Percentiles rank a stretch among this genome's conserved stretches.
Evolutionary conservation across 2,113 vertebrate species (phyloP).

Genomic region (Hiodon tergisus): DNA sequence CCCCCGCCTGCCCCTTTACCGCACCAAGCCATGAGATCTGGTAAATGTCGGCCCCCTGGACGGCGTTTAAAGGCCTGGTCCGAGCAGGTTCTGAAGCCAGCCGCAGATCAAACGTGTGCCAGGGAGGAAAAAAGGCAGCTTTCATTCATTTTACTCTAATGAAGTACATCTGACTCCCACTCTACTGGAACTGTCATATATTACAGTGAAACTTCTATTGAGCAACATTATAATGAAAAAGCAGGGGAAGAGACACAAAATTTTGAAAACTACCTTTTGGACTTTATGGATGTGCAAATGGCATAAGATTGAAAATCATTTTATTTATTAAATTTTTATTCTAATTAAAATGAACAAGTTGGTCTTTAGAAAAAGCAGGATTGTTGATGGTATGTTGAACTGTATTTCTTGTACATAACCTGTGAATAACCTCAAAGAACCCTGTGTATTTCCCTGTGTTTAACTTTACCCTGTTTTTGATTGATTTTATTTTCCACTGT

Average conservation of each 20-base stretch:
- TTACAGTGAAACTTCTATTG: not conserved
- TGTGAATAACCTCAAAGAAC: too few species aligned
- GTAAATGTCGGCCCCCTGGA: constrained; percentile 68
- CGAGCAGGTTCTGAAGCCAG: constrained; percentile 64
- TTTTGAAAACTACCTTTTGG: not conserved
- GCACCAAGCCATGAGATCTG: constrained; percentile 58
- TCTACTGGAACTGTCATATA: constrained; percentile 22
- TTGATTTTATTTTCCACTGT: too few species aligned
- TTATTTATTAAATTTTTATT: too few species aligned
- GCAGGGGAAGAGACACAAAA: not conserved
- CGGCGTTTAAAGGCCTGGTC: constrained; percentile 73
- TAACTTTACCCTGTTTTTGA: too few species aligned
- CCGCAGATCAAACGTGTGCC: constrained; percentile 76
- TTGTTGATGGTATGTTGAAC: too few species aligned
- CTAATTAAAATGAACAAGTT: too few species aligned
- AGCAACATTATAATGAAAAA: constrained; percentile 3
- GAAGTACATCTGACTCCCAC: constrained; percentile 69
- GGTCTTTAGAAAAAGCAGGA: too few species aligned
- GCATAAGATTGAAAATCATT: too few species aligned
- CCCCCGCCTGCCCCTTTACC: constrained; percentile 39
- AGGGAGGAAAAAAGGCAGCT: constrained; percentile 72
- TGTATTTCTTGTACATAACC: too few species aligned
- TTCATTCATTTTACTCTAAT: constrained; percentile 82
- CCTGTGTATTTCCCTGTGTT: too few species aligned
- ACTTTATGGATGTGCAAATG: too few species aligned